Evolutionary conservation across 2,888 invertebrate species (phyloP).

Genomic region (Agriotes lineatus): DNA sequence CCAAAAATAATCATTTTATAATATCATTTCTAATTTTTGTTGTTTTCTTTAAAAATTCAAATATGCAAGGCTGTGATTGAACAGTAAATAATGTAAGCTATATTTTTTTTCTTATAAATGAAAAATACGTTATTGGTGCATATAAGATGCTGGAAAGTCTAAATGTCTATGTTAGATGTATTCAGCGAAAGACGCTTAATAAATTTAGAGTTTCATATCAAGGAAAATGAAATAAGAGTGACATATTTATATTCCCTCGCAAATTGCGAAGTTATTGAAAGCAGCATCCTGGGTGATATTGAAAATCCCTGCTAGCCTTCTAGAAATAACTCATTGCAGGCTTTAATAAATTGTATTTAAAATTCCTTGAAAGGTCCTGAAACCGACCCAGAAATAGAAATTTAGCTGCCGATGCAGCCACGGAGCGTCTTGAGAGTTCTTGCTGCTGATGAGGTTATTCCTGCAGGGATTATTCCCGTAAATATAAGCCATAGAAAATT

Average conservation of each 20-base stretch:
- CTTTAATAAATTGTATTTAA: slow-evolving; percentile 16
- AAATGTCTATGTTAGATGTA: no score
- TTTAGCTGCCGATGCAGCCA: slow-evolving; percentile 11
- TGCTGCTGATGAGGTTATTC: slow-evolving; percentile 20
- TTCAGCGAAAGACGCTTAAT: no score
- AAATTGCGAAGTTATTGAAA: not conserved
- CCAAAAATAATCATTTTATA: no score
- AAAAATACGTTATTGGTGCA: no score
- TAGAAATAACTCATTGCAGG: not conserved
- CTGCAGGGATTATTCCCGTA: slow-evolving; percentile 15
- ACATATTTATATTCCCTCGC: not conserved
- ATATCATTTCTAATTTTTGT: no score
- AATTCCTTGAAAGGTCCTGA: not conserved
- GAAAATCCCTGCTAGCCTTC: not conserved
- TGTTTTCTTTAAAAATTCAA: no score
- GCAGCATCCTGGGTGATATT: not conserved
- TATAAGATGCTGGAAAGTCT: no score
- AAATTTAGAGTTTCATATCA: not conserved
- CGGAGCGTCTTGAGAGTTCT: slow-evolving; percentile 10
- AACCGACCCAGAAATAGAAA: slow-evolving; percentile 9
- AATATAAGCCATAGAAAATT: not conserved
- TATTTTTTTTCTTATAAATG: no score
- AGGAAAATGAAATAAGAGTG: not conserved
- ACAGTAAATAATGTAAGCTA: no score
- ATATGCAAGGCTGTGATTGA: no score